Evolutionary conservation across 2,888 invertebrate genomes (phyloP).

Genomic region (Strigamia maritima): DNA sequence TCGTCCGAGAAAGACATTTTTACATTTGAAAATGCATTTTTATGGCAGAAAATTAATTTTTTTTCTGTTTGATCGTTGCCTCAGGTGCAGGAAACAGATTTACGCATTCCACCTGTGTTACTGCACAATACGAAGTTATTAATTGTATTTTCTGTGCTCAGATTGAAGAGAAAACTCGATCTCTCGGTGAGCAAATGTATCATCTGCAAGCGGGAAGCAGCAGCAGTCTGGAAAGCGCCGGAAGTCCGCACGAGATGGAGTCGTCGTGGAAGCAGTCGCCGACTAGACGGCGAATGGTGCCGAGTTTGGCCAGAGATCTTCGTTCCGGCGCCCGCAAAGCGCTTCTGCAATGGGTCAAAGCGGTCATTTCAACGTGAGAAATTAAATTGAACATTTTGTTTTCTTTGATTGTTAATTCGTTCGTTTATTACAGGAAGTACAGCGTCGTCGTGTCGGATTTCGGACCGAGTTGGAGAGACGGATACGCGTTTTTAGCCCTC

Average conservation of each 20-base stretch:
- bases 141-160: slow-evolving; percentile 52
- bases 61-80: too few species aligned
- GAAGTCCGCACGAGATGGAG: slow-evolving; percentile 41
- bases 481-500: slow-evolving; percentile 89
- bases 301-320: slow-evolving; percentile 52
- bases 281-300: slow-evolving; percentile 42
- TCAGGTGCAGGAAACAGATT: too few species aligned
- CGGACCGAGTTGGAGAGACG: slow-evolving; percentile 93
- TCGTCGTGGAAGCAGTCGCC: slow-evolving; percentile 49
- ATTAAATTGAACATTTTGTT: neutral
- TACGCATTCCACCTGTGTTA: too few species aligned
- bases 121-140: neutral
- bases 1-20: too few species aligned
- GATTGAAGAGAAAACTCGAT: slow-evolving; percentile 93
- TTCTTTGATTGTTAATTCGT: neutral
- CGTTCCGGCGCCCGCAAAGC: slow-evolving; percentile 88
- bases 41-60: too few species aligned
- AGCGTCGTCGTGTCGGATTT: slow-evolving; percentile 89
- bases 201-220: slow-evolving; percentile 75
- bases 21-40: too few species aligned
- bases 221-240: slow-evolving; percentile 59
- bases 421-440: slow-evolving; percentile 63
- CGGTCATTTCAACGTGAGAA: slow-evolving; percentile 72
- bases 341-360: slow-evolving; percentile 89
- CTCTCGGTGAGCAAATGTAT: slow-evolving; percentile 73